Evolutionary conservation across 1,140 invertebrate genomes (phyloP).

Genomic region (Cherax destructor): DNA sequence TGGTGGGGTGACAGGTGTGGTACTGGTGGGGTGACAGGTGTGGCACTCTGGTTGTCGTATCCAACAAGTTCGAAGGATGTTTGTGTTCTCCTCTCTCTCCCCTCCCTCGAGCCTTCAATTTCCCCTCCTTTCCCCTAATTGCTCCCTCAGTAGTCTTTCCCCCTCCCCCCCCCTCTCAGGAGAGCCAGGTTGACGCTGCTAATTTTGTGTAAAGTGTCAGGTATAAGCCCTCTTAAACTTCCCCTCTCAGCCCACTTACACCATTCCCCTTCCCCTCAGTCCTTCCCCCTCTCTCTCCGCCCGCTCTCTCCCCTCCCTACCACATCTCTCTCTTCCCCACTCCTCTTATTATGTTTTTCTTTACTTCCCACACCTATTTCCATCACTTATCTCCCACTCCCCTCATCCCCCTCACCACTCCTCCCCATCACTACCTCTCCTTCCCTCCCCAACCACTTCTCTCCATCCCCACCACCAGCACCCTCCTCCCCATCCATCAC

Average conservation of each 20-base stretch:
- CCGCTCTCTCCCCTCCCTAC: background rate
- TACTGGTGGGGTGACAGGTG: no score
- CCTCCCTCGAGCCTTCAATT: background rate
- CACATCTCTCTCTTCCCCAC: background rate
- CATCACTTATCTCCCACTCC: background rate
- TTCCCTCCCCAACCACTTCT: background rate
- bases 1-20: no score
- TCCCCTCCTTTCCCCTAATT: background rate
- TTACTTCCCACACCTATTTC: background rate
- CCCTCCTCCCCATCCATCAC: background rate
- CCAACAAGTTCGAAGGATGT: background rate
- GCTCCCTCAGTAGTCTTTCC: background rate
- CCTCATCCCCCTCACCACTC: background rate
- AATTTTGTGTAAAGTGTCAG: constrained; percentile 18
- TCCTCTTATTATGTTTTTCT: background rate
- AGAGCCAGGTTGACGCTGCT: background rate
- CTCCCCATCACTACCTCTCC: background rate
- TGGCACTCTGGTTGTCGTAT: no score
- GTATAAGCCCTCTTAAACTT: background rate
- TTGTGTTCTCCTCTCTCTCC: background rate
- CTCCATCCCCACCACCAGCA: background rate
- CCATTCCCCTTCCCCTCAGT: background rate
- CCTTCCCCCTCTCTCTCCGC: background rate
- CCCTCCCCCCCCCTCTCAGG: background rate
- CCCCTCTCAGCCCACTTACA: background rate